Percentiles rank a stretch among this genome's conserved stretches.
Conservation (phyloP, 2,797 vertebrate species). For the Typhlichthys eigenmanni region DNA sequence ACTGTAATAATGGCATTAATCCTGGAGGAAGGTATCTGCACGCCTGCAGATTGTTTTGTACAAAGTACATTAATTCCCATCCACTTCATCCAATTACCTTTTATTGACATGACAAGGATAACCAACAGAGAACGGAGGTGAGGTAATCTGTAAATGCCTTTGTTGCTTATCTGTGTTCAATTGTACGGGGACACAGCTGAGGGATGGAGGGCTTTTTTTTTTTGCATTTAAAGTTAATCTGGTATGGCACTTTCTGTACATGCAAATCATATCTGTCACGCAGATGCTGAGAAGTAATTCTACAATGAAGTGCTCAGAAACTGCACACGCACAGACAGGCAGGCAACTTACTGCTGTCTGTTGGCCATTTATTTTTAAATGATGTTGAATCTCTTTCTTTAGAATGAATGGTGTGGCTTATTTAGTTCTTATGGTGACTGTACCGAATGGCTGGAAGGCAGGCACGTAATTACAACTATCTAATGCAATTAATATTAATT, state of each 20-base stretch:
- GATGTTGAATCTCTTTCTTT: too few species aligned
- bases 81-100: slow-evolving; percentile 65
- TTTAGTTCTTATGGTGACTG: too few species aligned
- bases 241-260: not conserved
- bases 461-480: too few species aligned
- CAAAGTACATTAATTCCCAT: slow-evolving; percentile 57
- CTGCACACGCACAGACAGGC: too few species aligned
- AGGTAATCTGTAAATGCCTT: slow-evolving; percentile 45
- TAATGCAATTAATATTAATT: too few species aligned
- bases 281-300: not conserved
- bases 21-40: slow-evolving; percentile 52
- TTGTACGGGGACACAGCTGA: slow-evolving; percentile 2
- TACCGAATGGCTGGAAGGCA: too few species aligned
- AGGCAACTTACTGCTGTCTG: not conserved
- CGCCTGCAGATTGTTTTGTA: slow-evolving; percentile 53
- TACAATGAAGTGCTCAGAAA: not conserved
- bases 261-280: not conserved
- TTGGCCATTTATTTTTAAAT: too few species aligned
- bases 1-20: slow-evolving; percentile 65
- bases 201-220: not conserved
- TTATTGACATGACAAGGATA: slow-evolving; percentile 53
- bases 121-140: slow-evolving; percentile 41
- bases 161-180: slow-evolving; percentile 27
- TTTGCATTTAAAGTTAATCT: slow-evolving; percentile 12
- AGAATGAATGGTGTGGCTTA: too few species aligned